Base-by-base conservation (phyloP, 2,797 vertebrate genomes). In the Melanotaenia boesemani region DNA sequence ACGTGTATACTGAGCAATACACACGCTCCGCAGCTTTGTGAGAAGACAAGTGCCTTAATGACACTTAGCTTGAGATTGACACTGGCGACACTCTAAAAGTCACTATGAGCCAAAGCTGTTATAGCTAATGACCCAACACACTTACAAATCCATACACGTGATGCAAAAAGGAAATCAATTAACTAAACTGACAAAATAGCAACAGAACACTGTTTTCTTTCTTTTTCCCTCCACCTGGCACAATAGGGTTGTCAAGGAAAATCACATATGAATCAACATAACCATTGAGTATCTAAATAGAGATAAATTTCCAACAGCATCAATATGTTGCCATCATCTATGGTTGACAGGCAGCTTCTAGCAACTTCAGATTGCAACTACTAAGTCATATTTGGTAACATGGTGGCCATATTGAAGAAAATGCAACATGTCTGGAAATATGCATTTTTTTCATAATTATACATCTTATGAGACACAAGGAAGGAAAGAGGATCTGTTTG, bases 41-140 rank as follows among this genome's bases (percentile, higher is more conserved):
- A 80, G 81, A 86, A 88, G 74, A 88, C 65, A 41, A 71, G 76
- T 50, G 73, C 67, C 79, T 90, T 92, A 89, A 88, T 86, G 88
- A 83, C 83, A 89, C 84, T 88, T 80, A 50, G 80, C 54, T 50
- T 82, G 82, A 89, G 80, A 84, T 80, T 80, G 77, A 89, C 70
- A 83, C 76, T 78, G 80, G 86, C 85, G 84, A 89, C 67, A 78
- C 89, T 83, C 72, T 69, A 75, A 86, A 87, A 90, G 83, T 85
- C 81, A 87, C 79, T 85, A 88, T 59, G 79, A 87, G 73, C 74
- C 68, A 81, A 89, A 90, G 88, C 82, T 88, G 88, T 86, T 78
- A 61, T 8, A 67, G 81, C 63, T 88, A 91, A 92, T 90, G 87
- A 86, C 74, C 79, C 78, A 50, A 66, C 64, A 57, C 79, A 70